These are phyloP conservation scores for Diceros bicornis DNA, from an alignment of 2,797 vertebrate species.

Conservation along the genomic window DNA sequence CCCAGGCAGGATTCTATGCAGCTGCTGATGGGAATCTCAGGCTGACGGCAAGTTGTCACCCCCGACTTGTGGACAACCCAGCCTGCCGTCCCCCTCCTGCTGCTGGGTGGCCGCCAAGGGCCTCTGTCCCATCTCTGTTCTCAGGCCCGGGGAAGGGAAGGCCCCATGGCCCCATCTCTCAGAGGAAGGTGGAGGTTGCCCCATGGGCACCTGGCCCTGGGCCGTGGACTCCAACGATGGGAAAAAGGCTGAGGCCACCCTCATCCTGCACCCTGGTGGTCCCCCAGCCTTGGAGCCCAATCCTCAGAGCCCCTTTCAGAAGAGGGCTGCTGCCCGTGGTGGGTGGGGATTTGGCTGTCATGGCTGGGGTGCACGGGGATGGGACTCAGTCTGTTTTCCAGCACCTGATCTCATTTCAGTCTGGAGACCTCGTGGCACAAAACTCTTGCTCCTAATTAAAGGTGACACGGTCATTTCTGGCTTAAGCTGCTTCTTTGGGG, in stretches of 20 bases:
- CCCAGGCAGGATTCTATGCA: not conserved
- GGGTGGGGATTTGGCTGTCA: not conserved
- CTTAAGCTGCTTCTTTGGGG: no score
- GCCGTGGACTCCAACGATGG: no score
- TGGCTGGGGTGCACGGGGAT: not conserved
- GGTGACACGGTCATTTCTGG: no score
- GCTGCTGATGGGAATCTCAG: not conserved
- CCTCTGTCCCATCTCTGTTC: no score
- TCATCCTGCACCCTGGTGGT: not conserved
- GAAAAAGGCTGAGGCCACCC: not conserved
- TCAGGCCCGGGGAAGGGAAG: not conserved
- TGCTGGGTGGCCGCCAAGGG: no score
- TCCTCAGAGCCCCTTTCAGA: not conserved
- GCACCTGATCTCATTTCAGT: no score
- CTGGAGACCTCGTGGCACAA: no score
- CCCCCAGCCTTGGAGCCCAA: no score
- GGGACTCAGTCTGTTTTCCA: no score
- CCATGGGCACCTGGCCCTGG: not conserved
- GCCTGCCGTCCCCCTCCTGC: not conserved
- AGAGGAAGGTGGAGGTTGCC: not conserved
- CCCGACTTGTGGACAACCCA: rapidly evolving
- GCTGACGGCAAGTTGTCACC: not conserved
- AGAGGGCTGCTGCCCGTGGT: not conserved
- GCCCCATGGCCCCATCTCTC: not conserved
- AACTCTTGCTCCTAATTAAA: no score